phyloP scores from a whole-genome alignment of 2,888 invertebrate genomes.

The Trissonchulus sp. region DNA sequence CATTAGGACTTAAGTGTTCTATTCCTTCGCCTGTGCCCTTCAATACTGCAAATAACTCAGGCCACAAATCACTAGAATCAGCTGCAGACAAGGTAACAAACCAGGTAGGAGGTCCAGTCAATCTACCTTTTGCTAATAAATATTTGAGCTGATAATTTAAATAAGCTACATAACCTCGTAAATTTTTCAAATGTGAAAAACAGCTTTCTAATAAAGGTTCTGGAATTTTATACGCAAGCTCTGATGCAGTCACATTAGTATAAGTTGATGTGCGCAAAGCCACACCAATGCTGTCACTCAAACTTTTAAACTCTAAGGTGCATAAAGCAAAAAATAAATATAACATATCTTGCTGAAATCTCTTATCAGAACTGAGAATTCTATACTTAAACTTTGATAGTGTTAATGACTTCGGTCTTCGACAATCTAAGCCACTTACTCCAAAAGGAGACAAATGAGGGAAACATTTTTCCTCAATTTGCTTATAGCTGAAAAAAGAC shows the following conservation, averaged over 20 bases:
- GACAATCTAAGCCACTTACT: not conserved
- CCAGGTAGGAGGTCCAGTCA: constrained; percentile 14
- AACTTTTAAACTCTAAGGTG: not conserved
- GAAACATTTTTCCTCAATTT: not conserved
- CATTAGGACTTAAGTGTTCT: too few species aligned
- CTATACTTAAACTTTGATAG: not conserved
- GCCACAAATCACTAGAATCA: not conserved
- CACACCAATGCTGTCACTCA: not conserved
- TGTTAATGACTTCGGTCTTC: not conserved
- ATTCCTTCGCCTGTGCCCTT: too few species aligned
- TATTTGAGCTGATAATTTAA: not conserved
- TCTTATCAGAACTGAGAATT: not conserved
- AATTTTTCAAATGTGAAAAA: constrained; percentile 4
- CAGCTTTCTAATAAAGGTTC: not conserved
- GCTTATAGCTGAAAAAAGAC: not conserved
- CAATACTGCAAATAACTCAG: too few species aligned
- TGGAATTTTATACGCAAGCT: not conserved
- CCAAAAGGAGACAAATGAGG: constrained; percentile 17
- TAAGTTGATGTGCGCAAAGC: not conserved
- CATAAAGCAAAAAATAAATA: constrained; percentile 16
- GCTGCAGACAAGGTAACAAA: constrained; percentile 17
- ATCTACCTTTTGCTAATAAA: not conserved
- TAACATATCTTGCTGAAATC: constrained; percentile 4
- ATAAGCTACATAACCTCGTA: constrained; percentile 2
- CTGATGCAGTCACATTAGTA: not conserved